Percentiles rank a stretch among this genome's conserved stretches.
These are phyloP conservation scores for Oryctes rhinoceros DNA, from an alignment of 1,140 invertebrate species.

Conservation along the genomic window DNA sequence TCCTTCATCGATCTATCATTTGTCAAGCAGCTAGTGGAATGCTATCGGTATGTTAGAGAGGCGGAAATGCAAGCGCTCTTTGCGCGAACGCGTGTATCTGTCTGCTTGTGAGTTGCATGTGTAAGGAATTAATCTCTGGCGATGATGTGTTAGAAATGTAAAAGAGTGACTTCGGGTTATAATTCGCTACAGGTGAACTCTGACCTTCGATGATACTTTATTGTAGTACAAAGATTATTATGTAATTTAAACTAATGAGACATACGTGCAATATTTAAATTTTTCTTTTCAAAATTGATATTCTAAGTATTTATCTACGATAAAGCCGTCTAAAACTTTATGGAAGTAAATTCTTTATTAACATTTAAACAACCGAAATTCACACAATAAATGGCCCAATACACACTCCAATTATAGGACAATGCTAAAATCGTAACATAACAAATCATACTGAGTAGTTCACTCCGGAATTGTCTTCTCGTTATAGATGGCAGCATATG, in stretches of 20 bases:
- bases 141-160: constrained; percentile 9
- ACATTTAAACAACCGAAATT: too few relatives aligned
- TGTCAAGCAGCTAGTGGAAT: constrained; percentile 43
- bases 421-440: too few relatives aligned
- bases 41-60: constrained; percentile 41
- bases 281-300: background rate
- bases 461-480: too few relatives aligned
- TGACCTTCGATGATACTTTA: background rate
- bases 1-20: constrained; percentile 48
- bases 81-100: constrained; percentile 28
- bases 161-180: background rate
- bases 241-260: background rate
- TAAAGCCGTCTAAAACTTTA: too few relatives aligned
- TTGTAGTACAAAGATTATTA: background rate
- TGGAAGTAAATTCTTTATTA: too few relatives aligned
- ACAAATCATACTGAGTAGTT: too few relatives aligned
- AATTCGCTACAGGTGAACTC: constrained; percentile 1
- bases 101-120: constrained; percentile 15
- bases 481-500: too few relatives aligned
- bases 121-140: constrained; percentile 6
- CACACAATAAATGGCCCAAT: too few relatives aligned
- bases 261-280: background rate
- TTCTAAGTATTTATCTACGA: too few relatives aligned
- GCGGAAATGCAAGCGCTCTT: constrained; percentile 42
- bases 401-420: too few relatives aligned